These are phyloP conservation scores for Denticeps clupeoides DNA, from an alignment of 2,797 vertebrate species.

Conservation along the genomic window DNA sequence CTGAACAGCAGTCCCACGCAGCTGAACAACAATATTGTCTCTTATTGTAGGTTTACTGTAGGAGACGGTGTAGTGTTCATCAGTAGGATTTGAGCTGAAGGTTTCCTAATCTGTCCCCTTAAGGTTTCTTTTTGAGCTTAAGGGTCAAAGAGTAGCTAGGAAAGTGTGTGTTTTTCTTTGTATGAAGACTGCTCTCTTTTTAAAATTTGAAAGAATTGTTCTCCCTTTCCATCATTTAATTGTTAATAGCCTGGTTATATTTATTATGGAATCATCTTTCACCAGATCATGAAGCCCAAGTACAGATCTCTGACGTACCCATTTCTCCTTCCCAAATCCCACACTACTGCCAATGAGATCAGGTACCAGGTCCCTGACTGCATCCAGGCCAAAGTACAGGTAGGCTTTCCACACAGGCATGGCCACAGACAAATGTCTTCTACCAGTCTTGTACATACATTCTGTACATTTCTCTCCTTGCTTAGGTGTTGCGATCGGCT, in stretches of 20 bases:
- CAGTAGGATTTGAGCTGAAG: too few species aligned
- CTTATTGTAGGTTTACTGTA: too few species aligned
- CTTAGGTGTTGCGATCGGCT: slow-evolving; percentile 81
- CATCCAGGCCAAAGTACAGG: slow-evolving; percentile 69
- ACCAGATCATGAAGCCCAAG: slow-evolving; percentile 84
- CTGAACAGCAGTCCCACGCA: too few species aligned
- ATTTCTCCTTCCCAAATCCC: slow-evolving; percentile 85
- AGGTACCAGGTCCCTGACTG: slow-evolving; percentile 74
- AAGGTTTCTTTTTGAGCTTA: too few species aligned
- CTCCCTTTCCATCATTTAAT: not conserved
- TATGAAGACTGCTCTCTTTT: too few species aligned
- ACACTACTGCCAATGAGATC: slow-evolving; percentile 71
- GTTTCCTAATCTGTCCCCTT: too few species aligned
- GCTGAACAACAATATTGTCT: too few species aligned
- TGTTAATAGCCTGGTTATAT: not conserved
- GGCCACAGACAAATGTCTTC: not conserved
- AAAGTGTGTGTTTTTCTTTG: too few species aligned
- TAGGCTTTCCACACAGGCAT: slow-evolving; percentile 35
- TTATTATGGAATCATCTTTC: too few species aligned
- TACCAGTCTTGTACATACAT: not conserved
- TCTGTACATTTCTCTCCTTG: not conserved
- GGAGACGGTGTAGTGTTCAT: too few species aligned
- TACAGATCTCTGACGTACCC: slow-evolving; percentile 82
- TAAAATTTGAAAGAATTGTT: not conserved
- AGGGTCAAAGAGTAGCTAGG: too few species aligned